Evolutionary conservation across 2,113 vertebrate genomes (phyloP).

Genomic region (Tyrannus savana): DNA sequence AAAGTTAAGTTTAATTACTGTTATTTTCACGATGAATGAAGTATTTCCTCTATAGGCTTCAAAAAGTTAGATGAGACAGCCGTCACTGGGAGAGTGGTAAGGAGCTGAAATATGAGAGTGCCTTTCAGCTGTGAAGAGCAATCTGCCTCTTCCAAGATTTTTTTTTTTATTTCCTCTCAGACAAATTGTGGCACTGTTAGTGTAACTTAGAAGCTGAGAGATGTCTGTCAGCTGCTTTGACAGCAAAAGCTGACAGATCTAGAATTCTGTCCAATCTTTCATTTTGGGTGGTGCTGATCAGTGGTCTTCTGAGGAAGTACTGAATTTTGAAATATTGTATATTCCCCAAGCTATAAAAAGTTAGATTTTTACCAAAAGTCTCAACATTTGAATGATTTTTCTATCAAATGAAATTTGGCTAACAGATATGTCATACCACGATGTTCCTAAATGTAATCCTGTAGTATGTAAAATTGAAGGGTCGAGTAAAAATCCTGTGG

Average conservation of each 20-base stretch:
- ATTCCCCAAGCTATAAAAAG: neutral
- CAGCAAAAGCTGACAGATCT: conserved; percentile 24
- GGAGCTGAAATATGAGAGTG: conserved; percentile 66
- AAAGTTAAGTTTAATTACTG: conserved; percentile 75
- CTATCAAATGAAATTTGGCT: neutral
- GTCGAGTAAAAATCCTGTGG: neutral
- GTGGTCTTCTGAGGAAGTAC: neutral
- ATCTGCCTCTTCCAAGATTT: conserved; percentile 19
- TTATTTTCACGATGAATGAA: conserved; percentile 70
- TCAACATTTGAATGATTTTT: neutral
- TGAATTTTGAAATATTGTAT: neutral
- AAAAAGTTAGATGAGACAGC: conserved; percentile 69
- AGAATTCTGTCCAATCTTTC: conserved; percentile 23
- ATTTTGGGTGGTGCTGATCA: neutral
- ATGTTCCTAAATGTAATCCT: neutral
- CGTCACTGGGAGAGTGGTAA: conserved; percentile 48
- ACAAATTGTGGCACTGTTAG: conserved; percentile 69
- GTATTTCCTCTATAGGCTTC: conserved; percentile 56
- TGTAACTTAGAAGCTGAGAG: conserved; percentile 64
- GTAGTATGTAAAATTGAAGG: neutral
- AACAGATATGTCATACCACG: neutral
- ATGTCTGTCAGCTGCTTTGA: conserved; percentile 58
- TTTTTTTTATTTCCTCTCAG: conserved; percentile 41
- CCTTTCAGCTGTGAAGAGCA: conserved; percentile 68
- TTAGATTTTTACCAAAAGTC: neutral